Percentiles rank a stretch among this genome's conserved stretches.
Conservation (phyloP, 2,888 invertebrate species). For the Himalopsyche tibetana region DNA sequence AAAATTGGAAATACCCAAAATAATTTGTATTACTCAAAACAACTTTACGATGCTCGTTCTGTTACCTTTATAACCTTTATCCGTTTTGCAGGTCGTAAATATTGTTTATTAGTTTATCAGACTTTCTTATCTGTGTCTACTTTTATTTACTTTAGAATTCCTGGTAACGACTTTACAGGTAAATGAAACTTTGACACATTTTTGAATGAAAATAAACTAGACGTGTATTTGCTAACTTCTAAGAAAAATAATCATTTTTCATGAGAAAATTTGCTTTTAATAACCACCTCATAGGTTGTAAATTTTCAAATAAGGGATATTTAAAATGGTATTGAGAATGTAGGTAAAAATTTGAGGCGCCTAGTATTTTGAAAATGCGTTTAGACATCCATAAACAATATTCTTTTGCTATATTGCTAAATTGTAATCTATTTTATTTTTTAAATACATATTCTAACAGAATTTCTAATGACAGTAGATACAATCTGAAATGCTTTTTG, state of each 20-base stretch:
- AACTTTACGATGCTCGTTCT: not conserved
- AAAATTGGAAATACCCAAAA: constrained; percentile 19
- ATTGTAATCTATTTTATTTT: too few relatives aligned
- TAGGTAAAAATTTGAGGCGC: not conserved
- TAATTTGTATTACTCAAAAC: not conserved
- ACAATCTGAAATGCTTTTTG: too few relatives aligned
- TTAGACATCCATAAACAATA: too few relatives aligned
- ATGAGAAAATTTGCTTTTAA: too few relatives aligned
- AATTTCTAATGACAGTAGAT: too few relatives aligned
- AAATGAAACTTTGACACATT: not conserved
- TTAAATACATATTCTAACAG: too few relatives aligned
- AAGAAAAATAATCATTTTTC: too few relatives aligned
- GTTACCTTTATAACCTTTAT: not conserved
- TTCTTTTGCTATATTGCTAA: too few relatives aligned
- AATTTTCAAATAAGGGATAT: too few relatives aligned
- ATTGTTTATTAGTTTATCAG: constrained; percentile 21
- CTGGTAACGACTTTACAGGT: not conserved
- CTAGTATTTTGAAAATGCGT: not conserved
- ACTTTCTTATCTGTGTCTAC: not conserved
- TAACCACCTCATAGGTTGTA: too few relatives aligned
- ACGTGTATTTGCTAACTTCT: too few relatives aligned
- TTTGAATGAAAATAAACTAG: not conserved
- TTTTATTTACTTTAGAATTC: not conserved
- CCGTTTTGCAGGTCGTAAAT: constrained; percentile 34
- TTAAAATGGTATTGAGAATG: too few relatives aligned